These are phyloP conservation scores for Typhlichthys eigenmanni DNA, from an alignment of 2,797 vertebrate species.

Conservation along the genomic window DNA sequence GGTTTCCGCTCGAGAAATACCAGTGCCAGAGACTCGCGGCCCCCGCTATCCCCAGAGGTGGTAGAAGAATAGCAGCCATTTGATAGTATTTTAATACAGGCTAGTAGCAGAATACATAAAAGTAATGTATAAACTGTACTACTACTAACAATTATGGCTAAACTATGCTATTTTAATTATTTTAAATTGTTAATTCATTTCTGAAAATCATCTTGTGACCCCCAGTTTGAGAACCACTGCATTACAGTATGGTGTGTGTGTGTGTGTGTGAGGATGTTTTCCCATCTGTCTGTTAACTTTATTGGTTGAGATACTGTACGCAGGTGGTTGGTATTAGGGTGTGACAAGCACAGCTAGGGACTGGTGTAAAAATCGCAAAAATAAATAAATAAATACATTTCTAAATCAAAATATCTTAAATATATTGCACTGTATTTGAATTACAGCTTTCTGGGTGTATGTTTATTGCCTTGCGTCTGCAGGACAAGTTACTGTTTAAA, in stretches of 20 bases:
- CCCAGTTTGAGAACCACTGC: too few species aligned
- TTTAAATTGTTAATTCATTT: too few species aligned
- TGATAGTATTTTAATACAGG: too few species aligned
- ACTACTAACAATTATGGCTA: too few species aligned
- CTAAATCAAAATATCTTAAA: conserved; percentile 23
- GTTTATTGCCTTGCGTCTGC: conserved; percentile 23
- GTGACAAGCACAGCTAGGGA: conserved; percentile 8
- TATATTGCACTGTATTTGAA: conserved; percentile 30
- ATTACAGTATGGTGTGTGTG: background rate
- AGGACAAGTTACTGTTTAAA: conserved; percentile 13
- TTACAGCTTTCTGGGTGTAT: conserved; percentile 20
- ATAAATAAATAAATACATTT: conserved; percentile 18
- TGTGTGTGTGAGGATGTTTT: background rate
- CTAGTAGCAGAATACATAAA: too few species aligned
- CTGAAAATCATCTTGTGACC: too few species aligned
- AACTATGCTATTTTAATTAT: too few species aligned
- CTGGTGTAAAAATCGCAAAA: conserved; percentile 1
- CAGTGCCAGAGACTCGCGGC: too few species aligned
- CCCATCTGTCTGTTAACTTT: conserved; percentile 19
- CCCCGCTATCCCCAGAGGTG: too few species aligned
- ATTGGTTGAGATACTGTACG: conserved; percentile 2
- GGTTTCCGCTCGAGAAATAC: too few species aligned
- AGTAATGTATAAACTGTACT: too few species aligned
- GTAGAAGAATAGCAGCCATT: too few species aligned
- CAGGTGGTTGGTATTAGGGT: conserved; percentile 26